Conservation (phyloP, 2,888 invertebrate species). For the Mimumesa dahlbomi region DNA sequence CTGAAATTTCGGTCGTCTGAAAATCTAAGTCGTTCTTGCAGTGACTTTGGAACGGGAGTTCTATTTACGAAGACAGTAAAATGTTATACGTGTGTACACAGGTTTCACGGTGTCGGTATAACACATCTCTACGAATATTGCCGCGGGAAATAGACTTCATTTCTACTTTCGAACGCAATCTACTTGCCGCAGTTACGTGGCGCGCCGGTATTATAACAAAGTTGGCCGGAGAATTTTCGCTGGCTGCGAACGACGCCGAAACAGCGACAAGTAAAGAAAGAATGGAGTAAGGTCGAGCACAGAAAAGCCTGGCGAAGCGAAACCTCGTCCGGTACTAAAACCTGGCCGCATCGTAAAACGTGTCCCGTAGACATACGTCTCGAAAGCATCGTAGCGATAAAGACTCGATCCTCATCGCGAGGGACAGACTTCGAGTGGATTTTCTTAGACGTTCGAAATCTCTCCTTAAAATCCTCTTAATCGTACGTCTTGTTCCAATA, state of each 20-base stretch:
- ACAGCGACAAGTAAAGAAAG: slow-evolving; percentile 21
- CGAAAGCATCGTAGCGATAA: slow-evolving; percentile 53
- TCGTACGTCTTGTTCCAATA: background rate
- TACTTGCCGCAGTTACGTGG: no score
- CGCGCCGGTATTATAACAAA: no score
- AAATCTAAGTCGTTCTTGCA: no score
- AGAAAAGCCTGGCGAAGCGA: slow-evolving; percentile 51
- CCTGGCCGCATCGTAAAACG: slow-evolving; percentile 58
- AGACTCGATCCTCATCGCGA: slow-evolving; percentile 32
- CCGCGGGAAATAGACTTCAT: no score
- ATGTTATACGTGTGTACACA: no score
- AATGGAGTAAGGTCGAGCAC: slow-evolving; percentile 21
- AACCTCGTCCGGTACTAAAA: slow-evolving; percentile 57
- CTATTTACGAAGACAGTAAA: no score
- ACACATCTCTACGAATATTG: no score
- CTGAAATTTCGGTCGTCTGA: no score
- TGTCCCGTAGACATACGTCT: slow-evolving; percentile 48
- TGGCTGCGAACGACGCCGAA: slow-evolving; percentile 1
- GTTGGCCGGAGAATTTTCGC: background rate
- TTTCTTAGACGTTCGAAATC: slow-evolving; percentile 33
- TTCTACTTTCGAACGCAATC: no score
- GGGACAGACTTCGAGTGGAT: slow-evolving; percentile 34
- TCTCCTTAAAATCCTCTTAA: background rate
- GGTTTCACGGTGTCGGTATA: no score
- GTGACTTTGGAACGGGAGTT: no score